Evolutionary conservation across 2,797 vertebrate species (phyloP), one percentile per base, ranked within the genome.

Genomic region (Neosilurus mollespiculum): DNA sequence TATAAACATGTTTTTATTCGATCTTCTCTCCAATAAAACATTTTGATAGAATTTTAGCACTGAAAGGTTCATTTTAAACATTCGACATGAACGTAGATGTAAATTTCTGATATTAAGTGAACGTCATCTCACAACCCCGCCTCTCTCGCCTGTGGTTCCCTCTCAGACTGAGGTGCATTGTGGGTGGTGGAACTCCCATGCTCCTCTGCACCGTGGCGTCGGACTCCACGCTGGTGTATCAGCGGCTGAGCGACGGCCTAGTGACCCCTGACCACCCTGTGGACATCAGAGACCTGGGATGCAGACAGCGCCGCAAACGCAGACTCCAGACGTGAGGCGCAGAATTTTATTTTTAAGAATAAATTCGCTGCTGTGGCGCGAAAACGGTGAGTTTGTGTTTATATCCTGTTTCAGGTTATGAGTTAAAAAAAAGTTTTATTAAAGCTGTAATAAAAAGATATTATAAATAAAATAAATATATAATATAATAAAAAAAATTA

Each of bases 211-310:
- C 96, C 7, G 96, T 97, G 84, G 97, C 96, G 5, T 94, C 97
- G 0, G 98, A 99, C 90, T 99, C 98, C 85, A 98, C 96, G n/a
- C 91, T 98, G 69, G 96, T 99, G 80, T 99, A 99, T 88, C 98
- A 98, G 89, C 96, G 93, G 91, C 92, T 98, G 86, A 96, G 95
- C 0, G 95, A 94, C 0, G 94, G 95, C 14, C 58, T 99, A 89
- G 92, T 98, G 90, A 95, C 95, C 12, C 97, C 98, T 2, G 96
- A 98, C 64, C 96, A 96, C 62, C 96, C 97, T 0, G 92, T 87
- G 0, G 92, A 94, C 71, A 92, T 94, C 1, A 92, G 94, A 85
- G 94, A 95, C 10, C 59, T 34, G 81, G 93, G 93, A 20, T 93
- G 91, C 61, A 93, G 95, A 83, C 94, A 95, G 65, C 93, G 94